Base-by-base conservation (phyloP, 2,797 vertebrate genomes). In the Sebastiscus albofasciatus region DNA sequence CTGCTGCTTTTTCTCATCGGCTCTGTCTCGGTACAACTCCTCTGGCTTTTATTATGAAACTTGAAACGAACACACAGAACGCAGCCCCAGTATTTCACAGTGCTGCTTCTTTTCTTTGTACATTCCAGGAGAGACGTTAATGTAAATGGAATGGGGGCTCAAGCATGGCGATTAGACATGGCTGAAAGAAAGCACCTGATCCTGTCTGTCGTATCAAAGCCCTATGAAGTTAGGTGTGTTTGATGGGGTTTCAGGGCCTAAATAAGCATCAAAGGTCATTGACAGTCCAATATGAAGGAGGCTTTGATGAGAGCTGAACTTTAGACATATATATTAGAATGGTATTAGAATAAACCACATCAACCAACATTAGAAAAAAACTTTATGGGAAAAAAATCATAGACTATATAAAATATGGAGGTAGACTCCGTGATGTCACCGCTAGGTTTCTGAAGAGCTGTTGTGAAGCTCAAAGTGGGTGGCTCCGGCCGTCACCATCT, bases 131-230 rank as follows among this genome's bases (percentile, higher is more conserved):
- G 8, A 68, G 31, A 74, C 33, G 71, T 81, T 66, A 81, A 60
- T 72, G 39, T 72, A 76, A 88, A 89, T 71, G 2, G 68, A 82
- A 75, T 68, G 55, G 59, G 29, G 20, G 29, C 20, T 75, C 59
- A 24, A 52, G 31, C 27, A 26, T 33, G 2, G 13, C 79, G 24
- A 80, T 73, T 62, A 56, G 62, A 69, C 62, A 31, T 42, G 39
- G 62, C 56, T 65, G 29, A 84, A 78, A 68, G 34, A 76, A 79
- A 73, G 66, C 72, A 67, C 56, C 34, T 80, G 76, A 81, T 61
- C 52, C 36, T 13, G 10, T 74, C 31, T 74, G 42, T 67, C 66
- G 55, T 66, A 14, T 56, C n/a, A 74, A 61, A 71, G 34, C n/a
- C 13, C n/a, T 67, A 2, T 74, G 29, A 83, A 75, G 62, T 77